These are phyloP conservation scores for Psittacus erithacus DNA, from an alignment of 2,113 vertebrate species.

Conservation along the genomic window DNA sequence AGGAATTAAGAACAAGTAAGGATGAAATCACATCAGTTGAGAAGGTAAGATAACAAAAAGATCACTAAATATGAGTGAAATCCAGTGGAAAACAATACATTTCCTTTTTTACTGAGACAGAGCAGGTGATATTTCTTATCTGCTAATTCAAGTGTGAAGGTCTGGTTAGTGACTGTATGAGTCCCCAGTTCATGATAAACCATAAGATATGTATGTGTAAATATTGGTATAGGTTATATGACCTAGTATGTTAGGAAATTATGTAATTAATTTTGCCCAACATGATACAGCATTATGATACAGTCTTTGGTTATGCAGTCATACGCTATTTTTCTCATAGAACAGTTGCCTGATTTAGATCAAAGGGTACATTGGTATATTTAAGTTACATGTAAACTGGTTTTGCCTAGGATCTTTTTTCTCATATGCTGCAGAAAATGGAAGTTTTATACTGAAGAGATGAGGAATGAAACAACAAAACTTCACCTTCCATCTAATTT, in stretches of 20 bases:
- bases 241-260: neutral
- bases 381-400: neutral
- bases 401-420: neutral
- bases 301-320: neutral
- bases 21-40: neutral
- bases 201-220: neutral
- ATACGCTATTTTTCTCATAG: neutral
- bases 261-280: neutral
- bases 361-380: neutral
- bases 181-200: fast-evolving
- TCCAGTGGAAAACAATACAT: neutral
- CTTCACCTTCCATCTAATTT: neutral
- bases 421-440: neutral
- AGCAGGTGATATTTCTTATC: neutral
- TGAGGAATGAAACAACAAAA: neutral
- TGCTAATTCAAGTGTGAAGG: neutral
- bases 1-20: neutral
- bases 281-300: neutral
- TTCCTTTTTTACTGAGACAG: neutral
- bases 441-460: neutral
- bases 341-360: neutral
- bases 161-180: neutral
- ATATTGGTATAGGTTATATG: neutral
- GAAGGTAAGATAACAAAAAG: neutral
- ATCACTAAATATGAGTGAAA: neutral